Evolutionary conservation across 2,888 invertebrate species (phyloP).

Genomic region (Caprella mutica): DNA sequence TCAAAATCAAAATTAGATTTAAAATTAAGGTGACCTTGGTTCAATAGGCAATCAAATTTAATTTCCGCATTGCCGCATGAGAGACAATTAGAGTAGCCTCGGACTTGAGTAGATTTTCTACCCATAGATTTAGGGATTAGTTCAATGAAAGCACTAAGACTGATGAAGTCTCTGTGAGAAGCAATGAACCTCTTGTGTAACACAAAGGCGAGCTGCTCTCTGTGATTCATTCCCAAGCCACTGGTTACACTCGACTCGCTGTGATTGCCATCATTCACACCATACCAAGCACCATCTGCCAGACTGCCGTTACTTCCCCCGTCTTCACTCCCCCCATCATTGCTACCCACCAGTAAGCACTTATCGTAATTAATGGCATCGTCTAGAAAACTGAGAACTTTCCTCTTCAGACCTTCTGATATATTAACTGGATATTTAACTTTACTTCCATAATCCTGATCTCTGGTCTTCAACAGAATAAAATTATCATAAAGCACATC

Average conservation of each 20-base stretch:
- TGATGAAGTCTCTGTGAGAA: neutral
- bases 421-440: no score
- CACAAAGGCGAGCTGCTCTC: no score
- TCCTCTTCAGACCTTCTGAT: no score
- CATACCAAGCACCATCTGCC: neutral
- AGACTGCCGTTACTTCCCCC: neutral
- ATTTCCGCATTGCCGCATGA: slow-evolving; percentile 6
- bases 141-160: neutral
- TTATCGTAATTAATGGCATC: no score
- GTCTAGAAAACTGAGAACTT: no score
- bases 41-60: neutral
- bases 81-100: neutral
- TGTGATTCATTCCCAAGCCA: no score
- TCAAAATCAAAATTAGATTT: slow-evolving; percentile 7
- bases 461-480: neutral
- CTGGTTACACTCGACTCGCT: no score
- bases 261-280: neutral
- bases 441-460: neutral
- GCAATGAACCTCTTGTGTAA: slow-evolving; percentile 5
- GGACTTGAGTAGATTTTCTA: neutral
- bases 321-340: neutral
- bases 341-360: neutral
- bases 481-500: slow-evolving; percentile 2
- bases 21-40: neutral
- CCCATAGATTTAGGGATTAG: neutral